Conservation (phyloP, 2,888 invertebrate species). For the Acanthosepion esculentum region DNA sequence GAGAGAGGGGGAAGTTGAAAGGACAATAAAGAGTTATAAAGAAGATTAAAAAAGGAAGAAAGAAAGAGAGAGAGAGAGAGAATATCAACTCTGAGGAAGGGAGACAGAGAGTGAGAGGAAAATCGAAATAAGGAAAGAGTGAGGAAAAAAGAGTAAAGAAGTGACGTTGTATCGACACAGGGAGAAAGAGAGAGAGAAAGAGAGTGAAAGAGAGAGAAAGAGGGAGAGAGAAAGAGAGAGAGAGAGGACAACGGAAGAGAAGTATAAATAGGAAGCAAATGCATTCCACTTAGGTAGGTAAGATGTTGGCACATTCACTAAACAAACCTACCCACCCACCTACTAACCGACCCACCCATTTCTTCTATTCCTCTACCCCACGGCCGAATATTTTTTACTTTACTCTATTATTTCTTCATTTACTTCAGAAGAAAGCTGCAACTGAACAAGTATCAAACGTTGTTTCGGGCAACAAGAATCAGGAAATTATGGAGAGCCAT, state of each 20-base stretch:
- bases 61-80: background rate
- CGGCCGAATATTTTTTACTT: background rate
- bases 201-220: background rate
- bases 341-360: background rate
- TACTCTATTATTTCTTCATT: background rate
- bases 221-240: background rate
- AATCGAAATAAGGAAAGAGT: background rate
- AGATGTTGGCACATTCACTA: background rate
- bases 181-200: background rate
- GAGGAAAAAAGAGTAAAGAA: background rate
- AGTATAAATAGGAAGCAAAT: background rate
- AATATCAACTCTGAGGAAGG: too few species aligned
- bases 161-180: background rate
- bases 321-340: background rate
- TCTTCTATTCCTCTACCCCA: background rate
- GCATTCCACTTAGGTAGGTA: background rate
- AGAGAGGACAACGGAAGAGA: background rate
- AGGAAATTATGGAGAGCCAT: too few species aligned
- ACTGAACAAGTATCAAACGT: background rate
- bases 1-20: background rate
- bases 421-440: background rate
- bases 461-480: too few species aligned
- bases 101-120: background rate
- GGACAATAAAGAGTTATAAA: background rate
- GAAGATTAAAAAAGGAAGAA: background rate